Percentiles rank a stretch among this genome's conserved stretches.
These are phyloP conservation scores for Myiozetetes cayanensis DNA, from an alignment of 2,113 vertebrate genomes.

Conservation along the genomic window DNA sequence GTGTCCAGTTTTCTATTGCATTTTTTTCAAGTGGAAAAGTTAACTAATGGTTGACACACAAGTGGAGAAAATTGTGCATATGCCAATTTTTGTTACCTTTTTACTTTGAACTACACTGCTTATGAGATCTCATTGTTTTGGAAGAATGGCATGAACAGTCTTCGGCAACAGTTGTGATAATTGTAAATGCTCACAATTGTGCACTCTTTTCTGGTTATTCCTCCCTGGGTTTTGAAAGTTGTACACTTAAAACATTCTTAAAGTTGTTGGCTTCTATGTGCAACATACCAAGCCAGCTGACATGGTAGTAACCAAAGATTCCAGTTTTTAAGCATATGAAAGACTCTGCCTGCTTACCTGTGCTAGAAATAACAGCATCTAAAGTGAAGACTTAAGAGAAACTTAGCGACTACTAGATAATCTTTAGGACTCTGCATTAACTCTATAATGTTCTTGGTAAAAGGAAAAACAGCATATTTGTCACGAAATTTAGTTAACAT, in stretches of 20 bases:
- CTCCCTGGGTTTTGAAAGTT: constrained; percentile 81
- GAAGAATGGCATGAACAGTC: constrained; percentile 84
- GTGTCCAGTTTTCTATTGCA: constrained; percentile 85
- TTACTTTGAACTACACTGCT: constrained; percentile 84
- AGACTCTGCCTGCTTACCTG: constrained; percentile 89
- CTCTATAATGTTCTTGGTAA: constrained; percentile 91
- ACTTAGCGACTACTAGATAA: constrained; percentile 91
- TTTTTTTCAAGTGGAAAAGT: constrained; percentile 85
- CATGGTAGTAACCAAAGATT: constrained; percentile 86
- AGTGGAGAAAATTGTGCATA: constrained; percentile 88
- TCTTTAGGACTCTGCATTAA: constrained; percentile 90
- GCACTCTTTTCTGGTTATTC: constrained; percentile 77
- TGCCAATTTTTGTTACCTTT: constrained; percentile 87
- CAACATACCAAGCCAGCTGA: constrained; percentile 75
- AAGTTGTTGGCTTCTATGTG: constrained; percentile 80
- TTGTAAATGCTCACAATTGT: constrained; percentile 83
- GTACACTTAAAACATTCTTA: constrained; percentile 87
- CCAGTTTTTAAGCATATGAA: constrained; percentile 83
- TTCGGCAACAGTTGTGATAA: constrained; percentile 82
- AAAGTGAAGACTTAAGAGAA: constrained; percentile 87
- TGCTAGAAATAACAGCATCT: constrained; percentile 87
- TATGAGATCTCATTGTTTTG: constrained; percentile 81
- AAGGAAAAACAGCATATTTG: constrained; percentile 86
- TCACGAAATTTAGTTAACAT: constrained; percentile 88
- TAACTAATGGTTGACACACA: constrained; percentile 82